phyloP scores from a whole-genome alignment of 1,140 invertebrate species.

The Ctenoplectra terminalis region DNA sequence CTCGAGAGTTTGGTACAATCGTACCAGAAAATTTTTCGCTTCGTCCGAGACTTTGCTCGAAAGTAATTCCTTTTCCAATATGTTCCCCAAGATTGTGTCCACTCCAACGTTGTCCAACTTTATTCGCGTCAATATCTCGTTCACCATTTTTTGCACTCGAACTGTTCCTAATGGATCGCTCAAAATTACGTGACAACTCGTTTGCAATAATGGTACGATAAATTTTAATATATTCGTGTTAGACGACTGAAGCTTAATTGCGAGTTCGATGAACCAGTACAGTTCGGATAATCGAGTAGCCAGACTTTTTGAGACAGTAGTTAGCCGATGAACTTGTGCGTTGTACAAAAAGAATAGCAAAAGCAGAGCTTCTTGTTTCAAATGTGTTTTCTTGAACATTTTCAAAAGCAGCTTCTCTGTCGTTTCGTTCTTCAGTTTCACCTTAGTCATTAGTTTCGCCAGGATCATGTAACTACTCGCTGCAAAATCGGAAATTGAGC shows the following conservation, averaged over 20 bases:
- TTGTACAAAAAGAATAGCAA: slow-evolving; percentile 86
- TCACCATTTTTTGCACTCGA: slow-evolving; percentile 72
- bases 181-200: slow-evolving; percentile 65
- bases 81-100: slow-evolving; percentile 73
- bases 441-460: slow-evolving; percentile 87
- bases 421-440: slow-evolving; percentile 84
- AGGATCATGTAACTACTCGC: slow-evolving; percentile 90
- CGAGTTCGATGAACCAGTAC: slow-evolving; percentile 82
- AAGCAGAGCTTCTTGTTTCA: slow-evolving; percentile 84
- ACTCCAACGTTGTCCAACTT: slow-evolving; percentile 80
- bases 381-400: slow-evolving; percentile 82
- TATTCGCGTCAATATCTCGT: slow-evolving; percentile 83
- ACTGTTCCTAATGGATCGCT: slow-evolving; percentile 35
- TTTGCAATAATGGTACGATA: slow-evolving; percentile 82
- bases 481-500: slow-evolving; percentile 87
- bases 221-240: slow-evolving; percentile 84
- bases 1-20: slow-evolving; percentile 84
- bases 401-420: slow-evolving; percentile 86
- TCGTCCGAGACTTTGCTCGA: slow-evolving; percentile 58
- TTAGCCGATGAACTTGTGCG: slow-evolving; percentile 83
- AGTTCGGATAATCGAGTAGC: slow-evolving; percentile 82
- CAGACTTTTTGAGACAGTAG: slow-evolving; percentile 81
- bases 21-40: slow-evolving; percentile 68
- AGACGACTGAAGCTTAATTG: slow-evolving; percentile 82
- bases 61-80: slow-evolving; percentile 61